Evolutionary conservation across 2,888 invertebrate species (phyloP), one percentile per base, ranked within the genome.

Genomic region (Allacma fusca): DNA sequence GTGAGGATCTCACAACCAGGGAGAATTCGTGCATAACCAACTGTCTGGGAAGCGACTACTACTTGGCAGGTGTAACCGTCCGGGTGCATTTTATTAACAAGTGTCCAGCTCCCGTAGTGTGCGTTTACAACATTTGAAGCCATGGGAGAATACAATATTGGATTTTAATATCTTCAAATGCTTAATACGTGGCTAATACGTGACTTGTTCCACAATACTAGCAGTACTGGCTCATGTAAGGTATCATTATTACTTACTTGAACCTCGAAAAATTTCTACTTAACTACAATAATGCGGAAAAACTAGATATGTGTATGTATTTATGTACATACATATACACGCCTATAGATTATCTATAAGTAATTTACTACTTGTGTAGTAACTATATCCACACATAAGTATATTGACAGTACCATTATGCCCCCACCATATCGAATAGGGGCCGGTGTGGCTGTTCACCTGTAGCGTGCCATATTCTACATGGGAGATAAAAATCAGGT

Each of bases 121-220:
- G 62, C 62, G 13, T 24, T 4, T 62, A 24, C 62, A 62, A 13
- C 7, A 12, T 26, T n/a, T 23, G 2, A n/a, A 24, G 62, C 26
- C 62, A 62, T 62, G 62, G 62, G 62, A 26, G 62, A 62, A 62
- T 62, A 24, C 62, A 62, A 62, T 62, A 62, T 62, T 62, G 62
- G 62, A 23, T 62, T 62, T 62, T 62, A 23, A 62, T 62, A 62
- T 62, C 62, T 24, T 62, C 24, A 62, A 50, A 62, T 23, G 62
- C 62, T 62, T 62, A 50, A 23, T 62, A 62, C 62, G 24, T 23
- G 62, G 23, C 2, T 2, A 62, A 62, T 2, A 62, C 62, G 62
- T 62, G 62, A 62, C 62, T 24, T 62, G 62, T 62, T 62, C 62
- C 16, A 50, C 50, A 50, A 50, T 9, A 13, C 13, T 13, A 50